A percentile compares a stretch with the other conserved stretches of the same genome.
Evolutionary conservation across 2,888 invertebrate species (phyloP).

Genomic region (Tachina lurida): DNA sequence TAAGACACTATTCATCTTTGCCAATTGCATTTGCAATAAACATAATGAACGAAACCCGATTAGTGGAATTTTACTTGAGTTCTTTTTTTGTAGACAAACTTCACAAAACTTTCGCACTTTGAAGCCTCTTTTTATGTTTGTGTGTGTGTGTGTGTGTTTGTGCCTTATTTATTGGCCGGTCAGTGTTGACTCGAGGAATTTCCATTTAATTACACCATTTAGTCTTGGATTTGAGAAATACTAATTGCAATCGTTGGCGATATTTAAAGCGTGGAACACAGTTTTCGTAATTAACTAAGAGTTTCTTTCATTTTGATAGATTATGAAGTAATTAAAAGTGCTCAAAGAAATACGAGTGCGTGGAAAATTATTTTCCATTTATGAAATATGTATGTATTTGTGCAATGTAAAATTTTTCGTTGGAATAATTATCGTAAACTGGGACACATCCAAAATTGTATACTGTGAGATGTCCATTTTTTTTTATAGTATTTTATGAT

Average conservation of each 20-base stretch:
- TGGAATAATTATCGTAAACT: constrained; percentile 43
- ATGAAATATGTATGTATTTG: constrained; percentile 18
- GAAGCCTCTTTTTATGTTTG: constrained; percentile 4
- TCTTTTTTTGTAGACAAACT: constrained; percentile 30
- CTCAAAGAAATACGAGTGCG: constrained; percentile 6
- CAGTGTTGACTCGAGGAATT: constrained; percentile 26
- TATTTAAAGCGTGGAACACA: constrained; percentile 30
- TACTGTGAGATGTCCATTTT: constrained; percentile 12
- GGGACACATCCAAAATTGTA: constrained; percentile 12
- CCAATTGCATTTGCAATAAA: constrained; percentile 47
- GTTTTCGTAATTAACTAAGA: constrained; percentile 30
- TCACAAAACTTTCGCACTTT: constrained; percentile 62
- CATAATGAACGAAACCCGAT: constrained; percentile 49
- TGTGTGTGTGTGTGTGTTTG: neutral
- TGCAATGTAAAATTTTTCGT: constrained; percentile 24
- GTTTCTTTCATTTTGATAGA: constrained; percentile 1
- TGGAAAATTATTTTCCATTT: constrained; percentile 31
- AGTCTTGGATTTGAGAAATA: constrained; percentile 40
- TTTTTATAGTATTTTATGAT: neutral
- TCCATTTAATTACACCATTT: constrained; percentile 63
- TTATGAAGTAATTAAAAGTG: constrained; percentile 62
- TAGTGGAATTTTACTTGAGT: constrained; percentile 59
- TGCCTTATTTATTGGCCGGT: constrained; percentile 12
- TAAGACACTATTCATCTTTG: constrained; percentile 62
- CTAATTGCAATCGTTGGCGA: constrained; percentile 30